Evolutionary conservation across 2,797 vertebrate genomes (phyloP).

Genomic region (Otus scops): DNA sequence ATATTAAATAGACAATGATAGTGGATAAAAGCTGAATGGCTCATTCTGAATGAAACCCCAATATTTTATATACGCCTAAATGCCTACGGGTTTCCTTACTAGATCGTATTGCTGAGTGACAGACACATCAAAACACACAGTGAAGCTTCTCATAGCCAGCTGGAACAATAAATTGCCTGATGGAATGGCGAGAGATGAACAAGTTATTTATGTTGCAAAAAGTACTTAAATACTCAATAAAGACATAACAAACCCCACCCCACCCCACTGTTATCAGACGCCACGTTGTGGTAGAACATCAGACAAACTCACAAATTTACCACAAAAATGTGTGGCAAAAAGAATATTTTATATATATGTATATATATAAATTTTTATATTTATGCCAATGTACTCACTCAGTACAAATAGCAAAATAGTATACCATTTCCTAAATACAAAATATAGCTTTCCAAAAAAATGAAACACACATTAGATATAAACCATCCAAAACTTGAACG

Average conservation of each 20-base stretch:
- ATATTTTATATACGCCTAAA: background rate
- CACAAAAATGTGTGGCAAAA: slow-evolving; percentile 86
- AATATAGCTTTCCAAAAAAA: slow-evolving; percentile 88
- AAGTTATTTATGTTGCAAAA: slow-evolving; percentile 74
- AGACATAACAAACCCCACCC: slow-evolving; percentile 77
- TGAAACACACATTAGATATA: slow-evolving; percentile 87
- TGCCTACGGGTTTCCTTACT: slow-evolving; percentile 53
- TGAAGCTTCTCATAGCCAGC: slow-evolving; percentile 69
- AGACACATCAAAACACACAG: slow-evolving; percentile 52
- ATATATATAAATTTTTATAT: slow-evolving; percentile 81
- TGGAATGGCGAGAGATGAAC: slow-evolving; percentile 79
- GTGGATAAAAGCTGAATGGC: slow-evolving; percentile 75
- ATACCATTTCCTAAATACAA: slow-evolving; percentile 87
- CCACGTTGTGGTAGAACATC: slow-evolving; percentile 82
- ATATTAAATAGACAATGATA: slow-evolving; percentile 78
- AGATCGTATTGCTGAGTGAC: slow-evolving; percentile 41
- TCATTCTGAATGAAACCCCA: slow-evolving; percentile 73
- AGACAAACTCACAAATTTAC: slow-evolving; percentile 82
- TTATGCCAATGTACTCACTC: slow-evolving; percentile 85
- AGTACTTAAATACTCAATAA: slow-evolving; percentile 79
- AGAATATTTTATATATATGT: slow-evolving; percentile 84
- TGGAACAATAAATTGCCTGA: slow-evolving; percentile 67
- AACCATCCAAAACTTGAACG: slow-evolving; percentile 85
- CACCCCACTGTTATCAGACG: slow-evolving; percentile 74
- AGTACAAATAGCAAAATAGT: slow-evolving; percentile 87